phyloP scores from a whole-genome alignment of 2,888 invertebrate species.

The Ormyrus rosae region DNA sequence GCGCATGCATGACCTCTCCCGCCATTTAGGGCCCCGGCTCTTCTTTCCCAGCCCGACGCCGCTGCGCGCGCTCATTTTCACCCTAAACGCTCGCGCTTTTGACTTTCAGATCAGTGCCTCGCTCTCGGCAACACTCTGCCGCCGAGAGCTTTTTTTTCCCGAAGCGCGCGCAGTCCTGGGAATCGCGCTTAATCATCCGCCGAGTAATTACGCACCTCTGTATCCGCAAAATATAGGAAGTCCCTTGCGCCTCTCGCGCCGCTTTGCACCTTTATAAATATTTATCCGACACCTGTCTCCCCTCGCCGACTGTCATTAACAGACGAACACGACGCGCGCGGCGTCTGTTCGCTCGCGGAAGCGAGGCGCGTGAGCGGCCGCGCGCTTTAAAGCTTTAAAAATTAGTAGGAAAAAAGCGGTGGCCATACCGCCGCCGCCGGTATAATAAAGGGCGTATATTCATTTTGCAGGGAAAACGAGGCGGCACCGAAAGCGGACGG shows the following conservation, averaged over 20 bases:
- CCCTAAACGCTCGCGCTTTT: conserved; percentile 25
- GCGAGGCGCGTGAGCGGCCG: too few relatives aligned
- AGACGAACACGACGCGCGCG: neutral
- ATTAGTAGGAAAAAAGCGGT: too few relatives aligned
- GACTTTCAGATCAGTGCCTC: conserved; percentile 38
- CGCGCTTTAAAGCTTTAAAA: too few relatives aligned
- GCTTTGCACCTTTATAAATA: conserved; percentile 47
- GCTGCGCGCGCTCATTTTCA: neutral
- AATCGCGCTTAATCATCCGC: conserved; percentile 19
- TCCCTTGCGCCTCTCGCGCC: neutral
- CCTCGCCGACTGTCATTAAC: neutral
- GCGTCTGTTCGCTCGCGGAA: neutral
- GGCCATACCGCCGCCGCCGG: too few relatives aligned
- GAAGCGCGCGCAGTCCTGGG: neutral
- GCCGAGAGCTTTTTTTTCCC: too few relatives aligned
- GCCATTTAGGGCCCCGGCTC: neutral
- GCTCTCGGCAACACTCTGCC: too few relatives aligned
- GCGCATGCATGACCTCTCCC: conserved; percentile 4
- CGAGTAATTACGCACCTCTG: neutral
- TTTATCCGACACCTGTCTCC: conserved; percentile 42
- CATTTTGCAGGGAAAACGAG: too few relatives aligned
- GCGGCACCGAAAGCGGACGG: too few relatives aligned
- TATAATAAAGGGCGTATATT: too few relatives aligned
- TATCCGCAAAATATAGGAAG: conserved; percentile 16
- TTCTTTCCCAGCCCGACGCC: conserved; percentile 14